Evolutionary conservation across 2,797 vertebrate species (phyloP), one percentile per base, ranked within the genome.

Genomic region (Rhynchonycteris naso): DNA sequence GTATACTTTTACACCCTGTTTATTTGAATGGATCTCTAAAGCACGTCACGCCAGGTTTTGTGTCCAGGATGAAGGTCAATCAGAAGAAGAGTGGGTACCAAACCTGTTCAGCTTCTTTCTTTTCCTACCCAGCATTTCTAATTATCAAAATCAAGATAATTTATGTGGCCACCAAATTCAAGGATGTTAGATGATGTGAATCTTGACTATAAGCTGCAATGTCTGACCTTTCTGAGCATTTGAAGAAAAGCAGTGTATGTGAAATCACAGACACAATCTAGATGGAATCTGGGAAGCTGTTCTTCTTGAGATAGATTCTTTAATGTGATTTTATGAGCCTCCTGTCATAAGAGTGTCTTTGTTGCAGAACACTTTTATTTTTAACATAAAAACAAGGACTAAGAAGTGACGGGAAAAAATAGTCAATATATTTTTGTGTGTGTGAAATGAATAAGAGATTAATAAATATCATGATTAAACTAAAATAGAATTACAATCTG

Each of bases 401-500:
- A 71, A 78, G 52, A 4, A 71, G 13, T 18, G n/a, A 95, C 16
- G 7, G 28, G 30, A 35, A 72, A 71, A n/a, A 19, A 79, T 5
- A 72, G 22, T 66, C 43, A 75, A 95, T 50, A 26, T 11, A 26
- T 26, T 66, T 56, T 65, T 83, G n/a, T 63, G 19, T 68, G 66
- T 54, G 30, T 63, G 52, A 90, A 79, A 79, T 75, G 47, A 90
- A 85, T 71, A 86, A 92, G 43, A 66, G 75, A 59, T 79, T 79
- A 78, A 79, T 54, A 69, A 83, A 94, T 80, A 66, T 50, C 68
- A 87, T 1, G 9, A 80, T 19, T 68, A 30, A 28, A 58, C n/a
- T 81, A 92, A 94, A 95, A 87, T 30, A 94, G 59, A 58, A 82
- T 63, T 86, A 22, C 28, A 89, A 76, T 63, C 59, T 90, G 78